Evolutionary conservation across 1,140 invertebrate genomes (phyloP), one percentile per base, ranked within the genome.

Genomic region (Hesperophylax magnus): DNA sequence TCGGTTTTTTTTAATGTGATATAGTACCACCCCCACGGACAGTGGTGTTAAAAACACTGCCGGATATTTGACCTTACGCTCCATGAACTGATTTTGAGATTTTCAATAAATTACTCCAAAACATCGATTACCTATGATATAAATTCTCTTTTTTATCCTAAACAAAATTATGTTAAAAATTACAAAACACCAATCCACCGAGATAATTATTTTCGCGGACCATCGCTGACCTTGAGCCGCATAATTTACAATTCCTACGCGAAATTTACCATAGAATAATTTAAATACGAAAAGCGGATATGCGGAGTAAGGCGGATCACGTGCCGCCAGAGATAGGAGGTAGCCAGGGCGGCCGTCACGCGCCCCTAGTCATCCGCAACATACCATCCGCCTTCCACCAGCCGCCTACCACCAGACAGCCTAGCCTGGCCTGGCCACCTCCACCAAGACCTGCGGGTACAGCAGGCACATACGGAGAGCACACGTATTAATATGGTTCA

Each of bases 201-300:
- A 67, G 63, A 67, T 67, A 67, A 67, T 47, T 67, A 67, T 67
- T 39, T 24, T 67, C 9, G 24, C 63, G 31, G 63, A 67, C 52
- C 47, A 27, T 24, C 17, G 20, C 69, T 72, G 65, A 22, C 69
- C 47, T 7, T 5, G 39, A 53, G n/a, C 52, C 47, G 20, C 54
- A 54, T 52, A 72, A 27, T 72, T 72, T 54, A 72, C 22, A 72
- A 72, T 56, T 72, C 39, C 14, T 14, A 11, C 69, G 39, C 47
- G 47, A 79, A 58, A 82, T 77, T 78, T 69, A 74, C 63, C 72
- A 39, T 31, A 52, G 75, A 82, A 82, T 82, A 82, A 82, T 82
- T 82, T 78, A 82, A 81, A 81, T 77, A 81, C 77, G 77, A 69
- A 39, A 72, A 56, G 24, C 31, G 15, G 18, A 56, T 67, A 22